phyloP scores from a whole-genome alignment of 2,888 invertebrate genomes.

The Polydrusus cervinus region DNA sequence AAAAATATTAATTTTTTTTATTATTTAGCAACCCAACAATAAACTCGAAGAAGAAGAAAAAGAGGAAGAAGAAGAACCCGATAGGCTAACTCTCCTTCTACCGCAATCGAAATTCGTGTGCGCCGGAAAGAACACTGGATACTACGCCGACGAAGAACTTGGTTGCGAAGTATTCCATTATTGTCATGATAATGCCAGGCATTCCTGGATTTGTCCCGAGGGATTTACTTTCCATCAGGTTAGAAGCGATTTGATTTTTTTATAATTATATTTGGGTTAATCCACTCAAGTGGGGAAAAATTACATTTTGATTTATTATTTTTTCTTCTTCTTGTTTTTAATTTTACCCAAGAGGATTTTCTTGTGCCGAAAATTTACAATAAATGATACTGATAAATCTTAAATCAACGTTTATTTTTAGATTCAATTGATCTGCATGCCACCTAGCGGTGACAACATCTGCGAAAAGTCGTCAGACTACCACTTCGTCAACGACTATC shows the following conservation, averaged over 20 bases:
- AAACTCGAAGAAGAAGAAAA: conserved; percentile 64
- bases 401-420: conserved; percentile 69
- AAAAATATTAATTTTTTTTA: not conserved
- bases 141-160: conserved; percentile 92
- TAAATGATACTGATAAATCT: no score
- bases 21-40: conserved; percentile 43
- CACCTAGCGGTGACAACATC: conserved; percentile 90
- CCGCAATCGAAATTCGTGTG: conserved; percentile 91
- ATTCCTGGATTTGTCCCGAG: conserved; percentile 95
- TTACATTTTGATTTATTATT: no score
- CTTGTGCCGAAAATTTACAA: no score
- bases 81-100: conserved; percentile 84
- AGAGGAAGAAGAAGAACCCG: conserved; percentile 88
- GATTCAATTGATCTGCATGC: conserved; percentile 95
- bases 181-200: conserved; percentile 91
- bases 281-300: no score
- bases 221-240: conserved; percentile 92
- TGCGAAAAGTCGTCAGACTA: conserved; percentile 92
- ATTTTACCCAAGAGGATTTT: no score
- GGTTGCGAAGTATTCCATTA: conserved; percentile 95
- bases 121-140: conserved; percentile 86
- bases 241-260: conserved; percentile 45
- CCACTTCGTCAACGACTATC: conserved; percentile 93
- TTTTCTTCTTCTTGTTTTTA: no score
- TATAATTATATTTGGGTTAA: no score